Base-by-base conservation (phyloP, 2,888 invertebrate species). In the Scaeva pyrastri region DNA sequence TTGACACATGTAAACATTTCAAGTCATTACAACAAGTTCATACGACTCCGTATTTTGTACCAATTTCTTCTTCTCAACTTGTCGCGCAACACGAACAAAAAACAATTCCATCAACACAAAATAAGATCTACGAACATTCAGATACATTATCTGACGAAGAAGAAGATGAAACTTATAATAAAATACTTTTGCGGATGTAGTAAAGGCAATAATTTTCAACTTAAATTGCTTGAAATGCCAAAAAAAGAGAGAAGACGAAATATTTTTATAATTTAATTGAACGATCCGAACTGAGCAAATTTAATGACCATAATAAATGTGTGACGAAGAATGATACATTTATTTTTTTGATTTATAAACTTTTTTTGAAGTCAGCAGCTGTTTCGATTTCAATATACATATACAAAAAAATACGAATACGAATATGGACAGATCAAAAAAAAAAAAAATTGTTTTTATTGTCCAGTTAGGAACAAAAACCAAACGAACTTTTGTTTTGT, bases 211-310 rank as follows among this genome's bases (percentile, higher is more conserved):
- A 76, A 85, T 73, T 85, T 77, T 81, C 76, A 41, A 81, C 64
- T 81, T 62, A 73, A 60, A 76, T 64, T 73, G 72, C 36, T 66
- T 50, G 19, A 31, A 39, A 72, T 52, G 58, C 23, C 41, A 21
- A 76, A 68, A 81, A 62, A 58, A 72, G 76, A 68, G 52, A 41
- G 48, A 76, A 39, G 68, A 76, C 31, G 31, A 31, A 31, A 31
- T 31, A 76, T 73, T 81, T 85, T 81, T 81, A 81, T 56, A 85
- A 81, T 76, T 85, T 73, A 85, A 85, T 85, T 70, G 81, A 85
- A 81, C 81, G 76, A 81, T 85, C 72, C 76, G 55, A 31, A 56
- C 72, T 85, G 43, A 73, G 50, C 68, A 85, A 85, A 85, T 85
- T 85, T 85, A 76, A 85, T 76, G 68, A 45, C 76, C 68, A 52